These are phyloP conservation scores for Python bivittatus DNA, from an alignment of 2,113 vertebrate genomes.

Conservation along the genomic window DNA sequence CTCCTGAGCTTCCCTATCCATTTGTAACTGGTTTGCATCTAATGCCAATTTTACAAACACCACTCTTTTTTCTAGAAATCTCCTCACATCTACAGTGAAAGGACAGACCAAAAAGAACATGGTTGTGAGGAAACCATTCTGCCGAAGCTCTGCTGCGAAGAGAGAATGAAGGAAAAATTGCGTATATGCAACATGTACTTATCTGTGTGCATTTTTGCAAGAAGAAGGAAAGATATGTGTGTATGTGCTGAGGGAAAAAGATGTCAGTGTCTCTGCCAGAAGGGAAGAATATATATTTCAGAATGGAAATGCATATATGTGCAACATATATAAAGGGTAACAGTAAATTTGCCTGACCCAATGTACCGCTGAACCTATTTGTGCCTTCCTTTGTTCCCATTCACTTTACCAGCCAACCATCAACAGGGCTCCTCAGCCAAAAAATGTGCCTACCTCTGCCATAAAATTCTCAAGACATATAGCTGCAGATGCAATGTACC, in stretches of 20 bases:
- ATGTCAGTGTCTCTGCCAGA: background rate
- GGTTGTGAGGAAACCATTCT: background rate
- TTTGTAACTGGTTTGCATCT: background rate
- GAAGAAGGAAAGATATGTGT: background rate
- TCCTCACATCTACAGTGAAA: background rate
- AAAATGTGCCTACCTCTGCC: background rate
- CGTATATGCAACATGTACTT: background rate
- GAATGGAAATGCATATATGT: background rate
- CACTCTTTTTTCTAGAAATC: background rate
- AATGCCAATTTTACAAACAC: background rate
- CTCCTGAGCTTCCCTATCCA: background rate
- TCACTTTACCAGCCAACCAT: background rate
- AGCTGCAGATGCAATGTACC: background rate
- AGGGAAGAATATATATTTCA: background rate
- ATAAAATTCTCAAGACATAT: background rate
- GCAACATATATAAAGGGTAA: background rate
- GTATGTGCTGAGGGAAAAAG: background rate
- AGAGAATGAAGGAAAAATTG: too few relatives aligned
- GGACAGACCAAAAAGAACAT: background rate
- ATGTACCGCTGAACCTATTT: background rate
- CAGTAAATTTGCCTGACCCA: background rate
- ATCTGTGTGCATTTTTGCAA: background rate
- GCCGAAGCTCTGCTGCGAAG: background rate
- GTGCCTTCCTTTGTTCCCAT: background rate
- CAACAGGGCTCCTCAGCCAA: background rate